phyloP scores from a whole-genome alignment of 1,140 invertebrate species.

The Teleogryllus occipitalis region DNA sequence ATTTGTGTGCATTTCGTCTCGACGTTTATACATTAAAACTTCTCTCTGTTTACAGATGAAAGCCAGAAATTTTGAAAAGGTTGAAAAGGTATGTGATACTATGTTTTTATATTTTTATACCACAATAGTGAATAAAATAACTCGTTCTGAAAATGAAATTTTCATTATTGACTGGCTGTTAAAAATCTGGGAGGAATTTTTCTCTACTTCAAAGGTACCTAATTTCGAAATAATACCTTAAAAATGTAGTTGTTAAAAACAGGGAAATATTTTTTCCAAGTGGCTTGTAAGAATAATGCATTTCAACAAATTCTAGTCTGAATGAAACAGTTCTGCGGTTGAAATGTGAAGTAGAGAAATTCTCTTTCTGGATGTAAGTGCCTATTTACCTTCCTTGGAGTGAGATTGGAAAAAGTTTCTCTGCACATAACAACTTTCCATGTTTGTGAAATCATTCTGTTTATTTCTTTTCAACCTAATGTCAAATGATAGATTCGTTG shows the following conservation, averaged over 20 bases:
- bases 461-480: slow-evolving; percentile 7
- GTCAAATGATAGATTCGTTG: not conserved
- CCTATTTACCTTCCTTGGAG: not conserved
- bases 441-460: not conserved
- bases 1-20: too few relatives aligned
- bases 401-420: not conserved
- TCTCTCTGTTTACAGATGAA: slow-evolving; percentile 67
- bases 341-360: not conserved
- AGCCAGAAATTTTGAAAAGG: slow-evolving; percentile 89
- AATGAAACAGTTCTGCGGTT: too few relatives aligned
- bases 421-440: slow-evolving; percentile 6
- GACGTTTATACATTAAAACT: too few relatives aligned
- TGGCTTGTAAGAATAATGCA: too few relatives aligned
- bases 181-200: slow-evolving; percentile 57
- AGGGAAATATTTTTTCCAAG: too few relatives aligned
- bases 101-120: slow-evolving; percentile 18
- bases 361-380: not conserved
- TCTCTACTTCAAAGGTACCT: slow-evolving; percentile 30
- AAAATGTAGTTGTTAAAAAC: too few relatives aligned
- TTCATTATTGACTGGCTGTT: slow-evolving; percentile 37
- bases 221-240: too few relatives aligned
- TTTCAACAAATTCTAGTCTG: too few relatives aligned
- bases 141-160: slow-evolving; percentile 24
- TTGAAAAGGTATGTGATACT: slow-evolving; percentile 84
- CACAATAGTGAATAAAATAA: slow-evolving; percentile 26